These are phyloP conservation scores for Drosophila paulistorum DNA, from an alignment of 1,140 invertebrate species.

Conservation along the genomic window DNA sequence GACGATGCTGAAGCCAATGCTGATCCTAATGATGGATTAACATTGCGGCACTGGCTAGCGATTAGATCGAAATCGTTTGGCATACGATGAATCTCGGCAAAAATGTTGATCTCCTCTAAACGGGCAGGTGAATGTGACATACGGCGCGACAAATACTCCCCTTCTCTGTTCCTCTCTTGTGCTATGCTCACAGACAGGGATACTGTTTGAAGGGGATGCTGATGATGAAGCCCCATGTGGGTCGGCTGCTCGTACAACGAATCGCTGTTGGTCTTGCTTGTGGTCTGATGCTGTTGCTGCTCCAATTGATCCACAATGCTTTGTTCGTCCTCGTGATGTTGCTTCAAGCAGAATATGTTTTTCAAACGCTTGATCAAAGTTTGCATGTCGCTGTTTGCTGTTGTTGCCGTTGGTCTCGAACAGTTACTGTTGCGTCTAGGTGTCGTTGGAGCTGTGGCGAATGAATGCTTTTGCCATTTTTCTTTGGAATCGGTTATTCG, in stretches of 20 bases:
- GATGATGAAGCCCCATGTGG: background rate
- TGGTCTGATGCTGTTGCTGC: background rate
- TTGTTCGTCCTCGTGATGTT: conserved; percentile 41
- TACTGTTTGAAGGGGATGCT: background rate
- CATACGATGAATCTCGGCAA: conserved; percentile 47
- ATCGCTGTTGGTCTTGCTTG: background rate
- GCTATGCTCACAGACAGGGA: background rate
- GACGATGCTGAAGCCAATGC: background rate
- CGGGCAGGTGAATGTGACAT: conserved; percentile 56
- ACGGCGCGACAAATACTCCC: background rate
- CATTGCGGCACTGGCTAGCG: too few species aligned
- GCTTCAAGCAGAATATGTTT: conserved; percentile 36
- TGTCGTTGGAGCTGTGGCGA: background rate
- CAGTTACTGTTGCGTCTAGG: background rate
- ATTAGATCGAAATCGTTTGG: conserved; percentile 5
- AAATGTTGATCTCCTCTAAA: conserved; percentile 36
- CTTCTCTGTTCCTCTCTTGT: background rate
- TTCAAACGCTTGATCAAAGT: conserved; percentile 36
- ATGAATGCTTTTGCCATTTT: background rate
- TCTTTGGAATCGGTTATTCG: background rate
- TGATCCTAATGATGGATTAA: too few species aligned
- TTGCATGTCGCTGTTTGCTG: conserved; percentile 30
- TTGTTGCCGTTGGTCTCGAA: background rate
- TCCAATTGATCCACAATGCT: conserved; percentile 37
- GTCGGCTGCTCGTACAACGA: too few species aligned